Evolutionary conservation across 2,888 invertebrate species (phyloP).

Genomic region (Drosophila picticornis): DNA sequence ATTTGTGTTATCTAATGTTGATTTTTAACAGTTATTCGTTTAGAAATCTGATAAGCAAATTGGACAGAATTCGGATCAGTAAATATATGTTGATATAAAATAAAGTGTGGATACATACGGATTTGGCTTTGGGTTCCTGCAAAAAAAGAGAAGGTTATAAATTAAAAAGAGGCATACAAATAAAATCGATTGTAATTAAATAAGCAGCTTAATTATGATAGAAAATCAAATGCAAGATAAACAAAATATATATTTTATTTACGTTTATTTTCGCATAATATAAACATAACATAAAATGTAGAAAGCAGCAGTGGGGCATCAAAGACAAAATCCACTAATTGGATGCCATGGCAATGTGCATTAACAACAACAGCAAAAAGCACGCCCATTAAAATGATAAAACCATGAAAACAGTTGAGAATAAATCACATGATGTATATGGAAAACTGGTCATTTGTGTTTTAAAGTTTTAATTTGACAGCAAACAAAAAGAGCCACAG

Average conservation of each 20-base stretch:
- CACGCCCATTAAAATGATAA: slow-evolving; percentile 25
- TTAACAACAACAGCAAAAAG: slow-evolving; percentile 5
- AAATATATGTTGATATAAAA: slow-evolving; percentile 25
- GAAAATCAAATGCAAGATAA: neutral
- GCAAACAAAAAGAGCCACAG: slow-evolving; percentile 5
- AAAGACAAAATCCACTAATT: slow-evolving; percentile 54
- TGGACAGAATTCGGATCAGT: neutral
- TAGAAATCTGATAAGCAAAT: slow-evolving; percentile 13
- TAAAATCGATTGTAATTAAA: slow-evolving; percentile 14
- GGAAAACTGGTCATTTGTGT: slow-evolving; percentile 34
- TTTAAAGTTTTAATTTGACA: slow-evolving; percentile 47
- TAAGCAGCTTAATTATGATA: neutral
- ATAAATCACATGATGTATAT: slow-evolving; percentile 6
- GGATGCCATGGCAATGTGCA: slow-evolving; percentile 54
- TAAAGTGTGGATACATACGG: slow-evolving; percentile 75
- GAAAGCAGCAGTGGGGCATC: neutral
- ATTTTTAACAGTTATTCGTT: slow-evolving; percentile 3
- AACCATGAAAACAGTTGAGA: neutral
- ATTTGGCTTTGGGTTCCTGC: slow-evolving; percentile 83
- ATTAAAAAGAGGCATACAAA: slow-evolving; percentile 40
- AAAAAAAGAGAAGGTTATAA: slow-evolving; percentile 42
- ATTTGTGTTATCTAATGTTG: slow-evolving; percentile 12
- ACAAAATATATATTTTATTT: neutral
- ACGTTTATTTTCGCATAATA: too few species aligned
- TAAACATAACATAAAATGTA: neutral